These are phyloP conservation scores for Sinocyclocheilus anophthalmus DNA, from an alignment of 2,113 vertebrate species.

Conservation along the genomic window DNA sequence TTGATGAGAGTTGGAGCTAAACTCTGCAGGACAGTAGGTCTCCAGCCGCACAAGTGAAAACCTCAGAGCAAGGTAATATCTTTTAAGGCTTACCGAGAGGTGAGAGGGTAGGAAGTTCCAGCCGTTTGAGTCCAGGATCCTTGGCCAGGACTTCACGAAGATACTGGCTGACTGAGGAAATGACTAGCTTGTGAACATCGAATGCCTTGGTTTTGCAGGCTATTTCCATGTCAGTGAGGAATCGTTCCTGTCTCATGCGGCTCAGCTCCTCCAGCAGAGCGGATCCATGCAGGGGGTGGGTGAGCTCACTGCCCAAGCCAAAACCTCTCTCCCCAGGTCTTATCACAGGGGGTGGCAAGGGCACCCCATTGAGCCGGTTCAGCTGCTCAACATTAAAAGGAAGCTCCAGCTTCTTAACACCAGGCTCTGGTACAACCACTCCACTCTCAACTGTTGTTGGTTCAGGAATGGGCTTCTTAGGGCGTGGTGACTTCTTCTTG, in stretches of 20 bases:
- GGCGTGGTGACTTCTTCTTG: conserved; percentile 80
- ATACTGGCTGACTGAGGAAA: conserved; percentile 82
- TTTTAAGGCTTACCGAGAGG: conserved; percentile 71
- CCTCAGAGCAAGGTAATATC: not conserved
- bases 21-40: not conserved
- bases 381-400: conserved; percentile 78
- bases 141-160: conserved; percentile 80
- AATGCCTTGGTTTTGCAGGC: conserved; percentile 84
- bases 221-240: conserved; percentile 82
- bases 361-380: conserved; percentile 75
- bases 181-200: conserved; percentile 80
- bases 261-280: conserved; percentile 80
- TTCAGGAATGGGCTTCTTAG: conserved; percentile 68
- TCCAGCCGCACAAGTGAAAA: not conserved
- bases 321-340: conserved; percentile 75
- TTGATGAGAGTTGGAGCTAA: not conserved
- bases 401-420: conserved; percentile 76
- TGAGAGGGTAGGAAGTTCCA: conserved; percentile 78
- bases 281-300: conserved; percentile 71
- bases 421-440: conserved; percentile 66
- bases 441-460: conserved; percentile 52
- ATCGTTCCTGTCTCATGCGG: conserved; percentile 80
- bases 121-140: conserved; percentile 75
- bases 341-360: conserved; percentile 72
- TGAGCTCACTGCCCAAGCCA: conserved; percentile 77